These are phyloP conservation scores for Micronycteris hirsuta DNA, from an alignment of 2,113 vertebrate genomes.

Conservation along the genomic window DNA sequence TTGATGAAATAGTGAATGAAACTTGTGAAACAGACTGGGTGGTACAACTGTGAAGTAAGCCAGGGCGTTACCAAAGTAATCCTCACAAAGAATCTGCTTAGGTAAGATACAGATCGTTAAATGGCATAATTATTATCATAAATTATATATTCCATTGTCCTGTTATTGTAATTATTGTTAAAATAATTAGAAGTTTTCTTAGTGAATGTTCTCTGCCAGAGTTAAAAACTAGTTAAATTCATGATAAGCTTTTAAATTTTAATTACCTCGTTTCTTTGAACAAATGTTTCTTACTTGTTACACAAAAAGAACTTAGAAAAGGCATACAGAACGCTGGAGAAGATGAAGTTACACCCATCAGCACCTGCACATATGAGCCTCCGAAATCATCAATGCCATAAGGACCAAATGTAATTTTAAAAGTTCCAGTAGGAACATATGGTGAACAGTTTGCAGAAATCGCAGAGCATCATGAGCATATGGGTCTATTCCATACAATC, in stretches of 20 bases:
- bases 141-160: conserved; percentile 20
- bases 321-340: not conserved
- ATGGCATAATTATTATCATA: conserved; percentile 18
- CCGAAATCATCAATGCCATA: not conserved
- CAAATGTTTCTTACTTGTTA: conserved; percentile 47
- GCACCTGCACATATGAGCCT: not conserved
- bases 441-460: conserved; percentile 55
- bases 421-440: conserved; percentile 55
- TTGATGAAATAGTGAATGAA: not conserved
- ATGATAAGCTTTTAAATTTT: conserved; percentile 52
- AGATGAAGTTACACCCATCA: not conserved
- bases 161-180: conserved; percentile 35
- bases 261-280: conserved; percentile 52
- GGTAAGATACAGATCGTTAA: not conserved
- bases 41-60: not conserved
- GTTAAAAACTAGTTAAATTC: conserved; percentile 43
- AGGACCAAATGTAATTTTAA: conserved; percentile 38
- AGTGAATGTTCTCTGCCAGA: conserved; percentile 38
- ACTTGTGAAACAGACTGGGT: not conserved
- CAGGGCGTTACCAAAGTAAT: not conserved
- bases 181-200: conserved; percentile 59
- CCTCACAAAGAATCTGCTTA: conserved; percentile 7
- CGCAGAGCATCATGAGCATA: conserved; percentile 42
- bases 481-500: conserved; percentile 15
- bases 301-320: conserved; percentile 48